phyloP scores from a whole-genome alignment of 1,140 invertebrate genomes.

The Neodiprion pinetum region DNA sequence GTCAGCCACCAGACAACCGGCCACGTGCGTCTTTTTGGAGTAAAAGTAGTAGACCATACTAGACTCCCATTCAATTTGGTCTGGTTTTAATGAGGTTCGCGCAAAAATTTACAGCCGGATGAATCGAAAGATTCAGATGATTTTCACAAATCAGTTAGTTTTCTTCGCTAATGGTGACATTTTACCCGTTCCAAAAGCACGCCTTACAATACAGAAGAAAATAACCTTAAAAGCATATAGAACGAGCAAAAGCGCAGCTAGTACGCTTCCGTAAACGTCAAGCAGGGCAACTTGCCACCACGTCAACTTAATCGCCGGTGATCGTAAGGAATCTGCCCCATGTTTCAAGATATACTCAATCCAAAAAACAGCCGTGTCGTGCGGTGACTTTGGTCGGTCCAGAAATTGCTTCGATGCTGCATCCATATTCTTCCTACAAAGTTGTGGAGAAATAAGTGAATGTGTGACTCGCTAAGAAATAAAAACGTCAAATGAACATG shows the following conservation, averaged over 20 bases:
- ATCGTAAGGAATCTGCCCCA: constrained; percentile 42
- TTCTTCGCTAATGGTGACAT: neutral
- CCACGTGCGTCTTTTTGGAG: too few species aligned
- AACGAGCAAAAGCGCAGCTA: neutral
- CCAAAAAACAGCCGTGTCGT: constrained; percentile 69
- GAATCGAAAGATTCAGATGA: too few species aligned
- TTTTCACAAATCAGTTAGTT: neutral
- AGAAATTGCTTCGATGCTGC: constrained; percentile 56
- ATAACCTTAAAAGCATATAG: neutral
- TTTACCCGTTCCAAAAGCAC: neutral
- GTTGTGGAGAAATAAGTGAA: neutral
- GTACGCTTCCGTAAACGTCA: constrained; percentile 40
- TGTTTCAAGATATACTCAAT: constrained; percentile 70
- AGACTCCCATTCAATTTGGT: too few species aligned
- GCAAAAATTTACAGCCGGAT: too few species aligned
- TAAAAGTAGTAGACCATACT: too few species aligned
- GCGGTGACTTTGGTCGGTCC: constrained; percentile 63
- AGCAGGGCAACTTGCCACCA: constrained; percentile 56
- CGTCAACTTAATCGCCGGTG: constrained; percentile 41
- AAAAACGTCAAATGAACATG: too few species aligned
- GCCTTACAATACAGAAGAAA: neutral
- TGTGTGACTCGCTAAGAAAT: neutral
- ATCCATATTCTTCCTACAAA: neutral
- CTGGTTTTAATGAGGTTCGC: too few species aligned
- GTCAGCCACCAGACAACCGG: too few species aligned